Percentiles rank a stretch among this genome's conserved stretches.
These are phyloP conservation scores for Collichthys lucidus DNA, from an alignment of 2,113 vertebrate species.

Conservation along the genomic window DNA sequence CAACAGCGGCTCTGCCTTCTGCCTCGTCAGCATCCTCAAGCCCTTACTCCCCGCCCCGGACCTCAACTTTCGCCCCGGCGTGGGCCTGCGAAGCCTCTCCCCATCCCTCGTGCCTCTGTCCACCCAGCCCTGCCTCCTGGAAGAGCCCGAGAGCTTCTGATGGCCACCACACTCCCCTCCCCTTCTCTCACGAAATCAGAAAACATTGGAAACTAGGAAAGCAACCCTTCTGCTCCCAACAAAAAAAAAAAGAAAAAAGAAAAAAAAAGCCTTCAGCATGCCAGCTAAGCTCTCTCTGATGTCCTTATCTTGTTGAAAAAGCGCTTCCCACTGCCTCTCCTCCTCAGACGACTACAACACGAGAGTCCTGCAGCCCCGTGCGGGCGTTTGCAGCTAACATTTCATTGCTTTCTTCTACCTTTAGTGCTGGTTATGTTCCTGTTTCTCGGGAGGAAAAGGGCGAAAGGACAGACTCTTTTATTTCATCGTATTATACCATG, in stretches of 20 bases:
- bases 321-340: slow-evolving; percentile 80
- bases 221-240: slow-evolving; percentile 56
- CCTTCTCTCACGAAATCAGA: slow-evolving; percentile 25
- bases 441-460: slow-evolving; percentile 75
- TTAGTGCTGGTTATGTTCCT: slow-evolving; percentile 66
- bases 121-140: slow-evolving; percentile 90
- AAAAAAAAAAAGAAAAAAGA: slow-evolving; percentile 24
- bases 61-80: slow-evolving; percentile 87
- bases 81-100: slow-evolving; percentile 89
- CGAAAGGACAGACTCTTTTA: slow-evolving; percentile 74
- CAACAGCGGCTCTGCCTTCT: slow-evolving; percentile 99
- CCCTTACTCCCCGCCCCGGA: slow-evolving; percentile 94
- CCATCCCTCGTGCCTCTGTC: slow-evolving; percentile 91
- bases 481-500: slow-evolving; percentile 79
- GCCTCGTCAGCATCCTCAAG: slow-evolving; percentile 99
- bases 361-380: slow-evolving; percentile 55
- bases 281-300: slow-evolving; percentile 79
- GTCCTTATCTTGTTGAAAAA: slow-evolving; percentile 73
- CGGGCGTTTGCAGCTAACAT: slow-evolving; percentile 51
- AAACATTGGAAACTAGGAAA: slow-evolving; percentile 61
- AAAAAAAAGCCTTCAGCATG: slow-evolving; percentile 78
- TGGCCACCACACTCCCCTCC: not conserved
- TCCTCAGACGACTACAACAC: slow-evolving; percentile 56
- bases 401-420: slow-evolving; percentile 74
- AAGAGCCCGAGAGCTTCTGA: slow-evolving; percentile 94